Percentiles rank a stretch among this genome's conserved stretches.
Evolutionary conservation across 2,888 invertebrate species (phyloP).

Genomic region (Ormyrus pomaceus): DNA sequence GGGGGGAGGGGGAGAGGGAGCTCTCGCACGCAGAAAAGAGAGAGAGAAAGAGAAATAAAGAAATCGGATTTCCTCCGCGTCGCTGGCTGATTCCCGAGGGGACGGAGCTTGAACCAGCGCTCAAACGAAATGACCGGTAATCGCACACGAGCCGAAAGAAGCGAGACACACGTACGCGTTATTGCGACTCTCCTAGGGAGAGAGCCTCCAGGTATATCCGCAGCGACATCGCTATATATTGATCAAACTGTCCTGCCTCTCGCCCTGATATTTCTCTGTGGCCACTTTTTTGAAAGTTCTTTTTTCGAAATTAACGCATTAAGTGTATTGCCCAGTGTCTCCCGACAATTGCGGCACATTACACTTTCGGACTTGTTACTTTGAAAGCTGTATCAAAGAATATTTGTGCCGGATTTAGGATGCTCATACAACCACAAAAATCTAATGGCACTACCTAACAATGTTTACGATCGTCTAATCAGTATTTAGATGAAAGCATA

Average conservation of each 20-base stretch:
- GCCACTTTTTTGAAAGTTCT: no score
- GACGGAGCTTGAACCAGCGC: conserved; percentile 39
- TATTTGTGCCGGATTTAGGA: no score
- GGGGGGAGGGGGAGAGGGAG: not conserved
- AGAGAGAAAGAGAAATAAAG: conserved; percentile 29
- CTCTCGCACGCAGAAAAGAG: not conserved
- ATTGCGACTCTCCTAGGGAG: conserved; percentile 17
- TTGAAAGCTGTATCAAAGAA: no score
- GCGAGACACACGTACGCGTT: conserved; percentile 53
- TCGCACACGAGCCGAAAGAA: conserved; percentile 58
- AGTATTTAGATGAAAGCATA: no score
- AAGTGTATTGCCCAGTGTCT: no score
- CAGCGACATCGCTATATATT: conserved; percentile 48
- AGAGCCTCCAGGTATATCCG: conserved; percentile 46
- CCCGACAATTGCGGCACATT: no score
- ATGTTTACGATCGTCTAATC: no score
- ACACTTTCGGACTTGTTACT: no score
- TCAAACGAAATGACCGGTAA: conserved; percentile 63
- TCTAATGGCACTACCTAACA: no score
- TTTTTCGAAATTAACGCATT: no score
- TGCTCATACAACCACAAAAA: no score
- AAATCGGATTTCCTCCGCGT: conserved; percentile 37
- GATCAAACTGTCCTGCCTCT: conserved; percentile 52
- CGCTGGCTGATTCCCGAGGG: conserved; percentile 17
- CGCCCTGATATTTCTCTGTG: no score